Percentiles rank a stretch among this genome's conserved stretches.
phyloP scores from a whole-genome alignment of 2,797 vertebrate species.

The Hafferia zeledoni region DNA sequence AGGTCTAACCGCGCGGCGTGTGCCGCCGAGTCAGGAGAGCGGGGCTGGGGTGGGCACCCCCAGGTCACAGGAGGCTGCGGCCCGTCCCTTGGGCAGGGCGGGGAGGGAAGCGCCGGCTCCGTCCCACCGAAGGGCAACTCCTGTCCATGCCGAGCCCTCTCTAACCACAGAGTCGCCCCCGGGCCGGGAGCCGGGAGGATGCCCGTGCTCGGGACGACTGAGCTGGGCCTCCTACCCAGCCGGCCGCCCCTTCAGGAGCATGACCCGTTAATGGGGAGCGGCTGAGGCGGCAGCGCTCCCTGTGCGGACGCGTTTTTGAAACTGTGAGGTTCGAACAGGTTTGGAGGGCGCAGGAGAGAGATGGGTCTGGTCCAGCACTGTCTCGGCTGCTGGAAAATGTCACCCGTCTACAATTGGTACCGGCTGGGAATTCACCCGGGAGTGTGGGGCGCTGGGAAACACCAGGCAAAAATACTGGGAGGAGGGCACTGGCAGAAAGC shows the following conservation, averaged over 20 bases:
- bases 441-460: neutral
- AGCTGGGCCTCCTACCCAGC: neutral
- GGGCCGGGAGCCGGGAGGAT: no score
- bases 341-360: neutral
- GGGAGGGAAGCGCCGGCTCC: neutral
- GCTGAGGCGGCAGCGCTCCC: neutral
- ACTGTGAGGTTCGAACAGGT: neutral
- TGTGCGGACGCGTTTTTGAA: neutral
- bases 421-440: neutral
- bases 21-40: accelerated
- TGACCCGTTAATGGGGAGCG: neutral
- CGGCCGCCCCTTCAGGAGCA: neutral
- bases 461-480: neutral
- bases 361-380: neutral
- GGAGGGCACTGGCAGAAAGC: neutral
- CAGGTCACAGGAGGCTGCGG: neutral
- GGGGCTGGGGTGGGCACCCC: neutral
- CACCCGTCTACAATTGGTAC: neutral
- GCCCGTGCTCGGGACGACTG: neutral
- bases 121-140: no score
- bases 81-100: neutral
- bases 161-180: neutral
- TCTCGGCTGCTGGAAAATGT: neutral
- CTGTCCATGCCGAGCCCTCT: neutral
- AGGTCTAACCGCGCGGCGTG: neutral